Percentiles rank a stretch among this genome's conserved stretches.
These are phyloP conservation scores for Rhinichthys osculus DNA, from an alignment of 2,797 vertebrate genomes.

Conservation along the genomic window DNA sequence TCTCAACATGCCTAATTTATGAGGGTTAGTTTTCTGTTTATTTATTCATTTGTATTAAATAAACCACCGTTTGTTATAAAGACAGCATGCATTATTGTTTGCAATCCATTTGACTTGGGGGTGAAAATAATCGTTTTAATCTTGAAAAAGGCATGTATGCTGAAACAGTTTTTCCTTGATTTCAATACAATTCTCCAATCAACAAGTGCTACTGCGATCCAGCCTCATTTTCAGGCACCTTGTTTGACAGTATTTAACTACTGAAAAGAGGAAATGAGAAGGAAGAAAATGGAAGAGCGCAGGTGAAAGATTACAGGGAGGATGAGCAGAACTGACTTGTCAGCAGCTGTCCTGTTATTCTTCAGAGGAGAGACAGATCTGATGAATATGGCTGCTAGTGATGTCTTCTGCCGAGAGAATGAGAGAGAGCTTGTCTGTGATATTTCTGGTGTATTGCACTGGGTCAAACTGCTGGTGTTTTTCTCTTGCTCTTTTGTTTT, in stretches of 20 bases:
- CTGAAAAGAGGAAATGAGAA: not conserved
- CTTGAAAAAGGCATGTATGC: not conserved
- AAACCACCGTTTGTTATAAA: too few species aligned
- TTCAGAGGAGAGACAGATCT: conserved; percentile 67
- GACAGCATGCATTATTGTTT: not conserved
- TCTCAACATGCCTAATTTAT: not conserved
- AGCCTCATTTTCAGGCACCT: not conserved
- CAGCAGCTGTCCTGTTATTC: conserved; percentile 58
- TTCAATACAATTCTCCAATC: not conserved
- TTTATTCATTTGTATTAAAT: not conserved
- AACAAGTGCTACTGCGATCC: not conserved
- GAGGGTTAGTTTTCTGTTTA: not conserved
- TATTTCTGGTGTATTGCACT: conserved; percentile 67
- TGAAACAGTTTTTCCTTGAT: not conserved
- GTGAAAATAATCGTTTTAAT: too few species aligned
- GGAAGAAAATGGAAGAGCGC: not conserved
- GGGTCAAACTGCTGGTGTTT: conserved; percentile 83
- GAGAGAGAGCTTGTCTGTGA: conserved; percentile 11
- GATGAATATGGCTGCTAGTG: conserved; percentile 40
- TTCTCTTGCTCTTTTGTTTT: conserved; percentile 78
- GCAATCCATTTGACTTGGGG: not conserved
- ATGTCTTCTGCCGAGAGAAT: conserved; percentile 5
- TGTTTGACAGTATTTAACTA: not conserved
- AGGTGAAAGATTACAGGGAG: not conserved
- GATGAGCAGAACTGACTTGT: not conserved